These are phyloP conservation scores for Bovichtus variegatus DNA, from an alignment of 2,797 vertebrate genomes.

Conservation along the genomic window DNA sequence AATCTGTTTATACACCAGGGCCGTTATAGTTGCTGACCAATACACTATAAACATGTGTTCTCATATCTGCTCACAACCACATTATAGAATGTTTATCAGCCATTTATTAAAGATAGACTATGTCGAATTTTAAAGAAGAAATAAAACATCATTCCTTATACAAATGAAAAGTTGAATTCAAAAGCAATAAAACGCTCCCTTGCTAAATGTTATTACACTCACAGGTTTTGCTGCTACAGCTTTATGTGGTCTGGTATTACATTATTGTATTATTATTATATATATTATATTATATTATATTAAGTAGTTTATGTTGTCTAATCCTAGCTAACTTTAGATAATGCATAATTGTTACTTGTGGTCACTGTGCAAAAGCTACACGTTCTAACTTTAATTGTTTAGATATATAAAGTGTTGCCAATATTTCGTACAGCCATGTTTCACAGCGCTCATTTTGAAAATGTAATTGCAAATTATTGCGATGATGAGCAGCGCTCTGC, in stretches of 20 bases:
- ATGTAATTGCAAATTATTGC: conserved; percentile 29
- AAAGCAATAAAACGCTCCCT: not conserved
- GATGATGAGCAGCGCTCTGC: not conserved
- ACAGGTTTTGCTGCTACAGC: too few species aligned
- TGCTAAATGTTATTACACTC: not conserved
- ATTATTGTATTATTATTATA: too few species aligned
- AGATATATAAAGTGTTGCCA: not conserved
- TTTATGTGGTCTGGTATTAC: not conserved
- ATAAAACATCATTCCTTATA: not conserved
- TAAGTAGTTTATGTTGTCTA: not conserved
- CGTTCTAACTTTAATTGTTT: not conserved
- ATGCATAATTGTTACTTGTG: too few species aligned
- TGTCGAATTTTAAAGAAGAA: not conserved
- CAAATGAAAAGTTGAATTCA: not conserved
- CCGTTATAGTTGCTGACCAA: too few species aligned
- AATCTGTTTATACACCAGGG: too few species aligned
- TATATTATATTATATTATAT: too few species aligned
- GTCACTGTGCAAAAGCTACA: not conserved
- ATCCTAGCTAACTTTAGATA: not conserved
- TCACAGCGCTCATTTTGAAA: conserved; percentile 20
- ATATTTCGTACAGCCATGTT: conserved; percentile 1
- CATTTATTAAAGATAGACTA: too few species aligned
- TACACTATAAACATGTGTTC: too few species aligned
- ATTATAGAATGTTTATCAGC: too few species aligned
- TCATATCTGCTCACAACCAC: too few species aligned